Conservation (phyloP, 2,113 vertebrate genomes). For the Eulemur rufifrons region DNA sequence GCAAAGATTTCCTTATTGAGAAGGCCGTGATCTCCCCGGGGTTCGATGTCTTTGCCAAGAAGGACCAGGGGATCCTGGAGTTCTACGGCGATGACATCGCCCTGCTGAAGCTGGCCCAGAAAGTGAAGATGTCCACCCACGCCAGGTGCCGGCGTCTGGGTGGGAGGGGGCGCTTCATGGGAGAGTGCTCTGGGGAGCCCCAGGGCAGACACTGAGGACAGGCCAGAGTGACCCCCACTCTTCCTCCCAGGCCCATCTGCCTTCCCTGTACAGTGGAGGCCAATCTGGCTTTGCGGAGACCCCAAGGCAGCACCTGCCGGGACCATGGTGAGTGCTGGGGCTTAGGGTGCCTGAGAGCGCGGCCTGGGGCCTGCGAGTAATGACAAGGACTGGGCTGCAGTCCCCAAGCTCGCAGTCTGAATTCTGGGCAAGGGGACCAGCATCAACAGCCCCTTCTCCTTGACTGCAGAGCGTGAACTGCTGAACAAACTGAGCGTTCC, state of each 20-base stretch:
- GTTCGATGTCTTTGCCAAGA: constrained; percentile 81
- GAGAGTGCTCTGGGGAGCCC: not conserved
- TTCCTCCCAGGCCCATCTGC: constrained; percentile 77
- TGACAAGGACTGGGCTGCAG: not conserved
- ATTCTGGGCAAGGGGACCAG: not conserved
- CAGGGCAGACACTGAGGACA: fast-evolving
- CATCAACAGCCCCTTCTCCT: not conserved
- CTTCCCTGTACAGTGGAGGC: constrained; percentile 79
- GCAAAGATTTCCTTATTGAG: constrained; percentile 66
- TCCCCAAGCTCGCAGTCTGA: not conserved
- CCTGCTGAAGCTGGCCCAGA: constrained; percentile 81
- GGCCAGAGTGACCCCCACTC: not conserved
- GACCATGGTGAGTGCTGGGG: constrained; percentile 70
- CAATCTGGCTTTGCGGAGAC: constrained; percentile 73
- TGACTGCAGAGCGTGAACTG: constrained; percentile 63
- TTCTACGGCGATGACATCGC: constrained; percentile 92
- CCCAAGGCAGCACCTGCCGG: constrained; percentile 61
- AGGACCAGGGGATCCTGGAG: constrained; percentile 82
- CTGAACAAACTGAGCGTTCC: constrained; percentile 58
- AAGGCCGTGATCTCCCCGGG: constrained; percentile 72
- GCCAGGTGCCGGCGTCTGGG: constrained; percentile 82
- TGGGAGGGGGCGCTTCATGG: not conserved
- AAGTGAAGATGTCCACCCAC: constrained; percentile 81
- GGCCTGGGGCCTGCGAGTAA: not conserved
- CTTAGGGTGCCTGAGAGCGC: not conserved